Conservation (phyloP, 2,113 vertebrate species). For the Melanerpes formicivorus region DNA sequence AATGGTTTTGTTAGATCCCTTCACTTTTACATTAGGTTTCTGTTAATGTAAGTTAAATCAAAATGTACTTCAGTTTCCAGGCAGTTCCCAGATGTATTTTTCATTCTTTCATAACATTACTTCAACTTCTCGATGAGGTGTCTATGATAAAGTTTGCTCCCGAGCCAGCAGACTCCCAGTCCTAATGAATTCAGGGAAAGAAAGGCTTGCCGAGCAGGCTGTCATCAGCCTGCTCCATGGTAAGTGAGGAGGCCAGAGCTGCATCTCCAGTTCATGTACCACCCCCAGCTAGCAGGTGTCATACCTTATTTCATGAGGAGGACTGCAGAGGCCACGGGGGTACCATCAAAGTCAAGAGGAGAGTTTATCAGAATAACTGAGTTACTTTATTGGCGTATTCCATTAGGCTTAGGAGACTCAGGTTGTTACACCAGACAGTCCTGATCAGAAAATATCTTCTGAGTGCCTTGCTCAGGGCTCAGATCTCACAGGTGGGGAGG, state of each 20-base stretch:
- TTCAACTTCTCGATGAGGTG: constrained; percentile 66
- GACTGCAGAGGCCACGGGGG: neutral
- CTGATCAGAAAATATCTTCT: neutral
- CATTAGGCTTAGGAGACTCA: neutral
- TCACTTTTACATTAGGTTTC: constrained; percentile 83
- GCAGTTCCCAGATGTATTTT: constrained; percentile 77
- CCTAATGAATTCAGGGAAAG: constrained; percentile 12
- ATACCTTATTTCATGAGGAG: neutral
- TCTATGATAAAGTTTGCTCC: constrained; percentile 59
- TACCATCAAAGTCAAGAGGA: neutral
- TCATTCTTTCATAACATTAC: constrained; percentile 81
- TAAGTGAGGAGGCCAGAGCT: neutral
- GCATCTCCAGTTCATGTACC: neutral
- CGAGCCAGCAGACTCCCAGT: neutral
- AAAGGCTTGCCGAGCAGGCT: neutral
- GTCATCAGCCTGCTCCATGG: neutral
- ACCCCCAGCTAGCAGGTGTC: neutral
- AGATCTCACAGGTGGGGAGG: neutral
- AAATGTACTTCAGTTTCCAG: constrained; percentile 79
- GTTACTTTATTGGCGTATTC: neutral
- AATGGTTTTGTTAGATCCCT: constrained; percentile 83
- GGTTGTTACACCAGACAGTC: neutral
- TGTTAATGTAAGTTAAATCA: constrained; percentile 83
- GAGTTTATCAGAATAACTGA: neutral
- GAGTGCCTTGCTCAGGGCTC: neutral